A percentile compares a stretch with the other conserved stretches of the same genome.
phyloP scores from a whole-genome alignment of 2,113 vertebrate genomes.

The Struthidea cinerea region DNA sequence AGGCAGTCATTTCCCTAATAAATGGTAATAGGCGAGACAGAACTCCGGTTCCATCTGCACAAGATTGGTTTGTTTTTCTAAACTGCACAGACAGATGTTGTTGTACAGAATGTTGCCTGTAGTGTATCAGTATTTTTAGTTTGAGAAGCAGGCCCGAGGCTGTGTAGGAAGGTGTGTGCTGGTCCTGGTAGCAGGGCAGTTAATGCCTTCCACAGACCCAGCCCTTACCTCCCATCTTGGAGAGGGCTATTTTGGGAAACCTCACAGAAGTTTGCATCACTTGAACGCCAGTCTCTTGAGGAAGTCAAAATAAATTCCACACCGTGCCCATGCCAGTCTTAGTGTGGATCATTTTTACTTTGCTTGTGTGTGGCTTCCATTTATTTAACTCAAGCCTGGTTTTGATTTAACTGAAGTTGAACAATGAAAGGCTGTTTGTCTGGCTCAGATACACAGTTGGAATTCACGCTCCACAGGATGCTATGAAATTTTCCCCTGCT shows the following conservation, averaged over 20 bases:
- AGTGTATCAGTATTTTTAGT: background rate
- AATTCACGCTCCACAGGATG: background rate
- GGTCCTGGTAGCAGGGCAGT: background rate
- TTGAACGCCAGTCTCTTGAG: background rate
- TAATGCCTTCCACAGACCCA: background rate
- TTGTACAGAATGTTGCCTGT: background rate
- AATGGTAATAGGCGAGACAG: background rate
- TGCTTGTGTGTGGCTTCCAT: background rate
- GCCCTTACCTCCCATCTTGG: background rate
- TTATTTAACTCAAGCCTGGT: background rate
- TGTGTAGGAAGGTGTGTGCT: background rate
- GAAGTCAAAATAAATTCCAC: background rate
- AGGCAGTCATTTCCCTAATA: background rate
- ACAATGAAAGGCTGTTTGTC: background rate
- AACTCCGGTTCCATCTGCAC: background rate
- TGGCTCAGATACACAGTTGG: background rate
- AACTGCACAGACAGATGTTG: background rate
- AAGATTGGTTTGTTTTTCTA: background rate
- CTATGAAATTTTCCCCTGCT: background rate
- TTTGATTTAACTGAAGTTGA: background rate
- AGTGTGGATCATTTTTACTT: background rate
- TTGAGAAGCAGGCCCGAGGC: background rate
- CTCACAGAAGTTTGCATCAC: background rate
- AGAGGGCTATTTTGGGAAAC: background rate
- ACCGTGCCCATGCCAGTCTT: background rate